Percentiles rank a stretch among this genome's conserved stretches.
These are phyloP conservation scores for Papilio polytes DNA, from an alignment of 1,140 invertebrate species.

Conservation along the genomic window DNA sequence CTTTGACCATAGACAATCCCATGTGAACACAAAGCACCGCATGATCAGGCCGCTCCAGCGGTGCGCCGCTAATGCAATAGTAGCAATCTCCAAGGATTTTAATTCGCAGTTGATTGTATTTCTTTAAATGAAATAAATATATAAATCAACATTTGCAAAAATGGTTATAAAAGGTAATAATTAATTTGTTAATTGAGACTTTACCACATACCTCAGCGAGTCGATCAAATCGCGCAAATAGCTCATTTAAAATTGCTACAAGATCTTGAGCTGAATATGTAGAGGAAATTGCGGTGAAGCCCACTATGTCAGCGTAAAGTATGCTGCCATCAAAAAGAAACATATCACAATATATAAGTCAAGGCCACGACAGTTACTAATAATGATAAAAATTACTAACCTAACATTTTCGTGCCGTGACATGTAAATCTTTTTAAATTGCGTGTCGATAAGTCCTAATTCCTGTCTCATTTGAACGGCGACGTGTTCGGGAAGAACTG, in stretches of 20 bases:
- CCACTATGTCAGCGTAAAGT: conserved; percentile 96
- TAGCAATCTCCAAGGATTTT: conserved; percentile 98
- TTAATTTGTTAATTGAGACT: background rate
- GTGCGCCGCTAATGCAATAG: conserved; percentile 97
- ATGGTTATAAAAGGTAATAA: background rate
- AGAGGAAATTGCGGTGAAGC: conserved; percentile 97
- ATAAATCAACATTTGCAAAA: conserved; percentile 30
- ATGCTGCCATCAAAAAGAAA: conserved; percentile 85
- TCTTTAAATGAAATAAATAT: conserved; percentile 83
- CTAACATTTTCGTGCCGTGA: conserved; percentile 98
- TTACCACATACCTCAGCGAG: conserved; percentile 89
- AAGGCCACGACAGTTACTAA: background rate
- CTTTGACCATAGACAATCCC: conserved; percentile 98
- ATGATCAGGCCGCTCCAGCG: conserved; percentile 94
- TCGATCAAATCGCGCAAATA: conserved; percentile 96
- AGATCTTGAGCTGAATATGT: conserved; percentile 97
- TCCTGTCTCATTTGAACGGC: conserved; percentile 97
- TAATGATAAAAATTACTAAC: conserved; percentile 75
- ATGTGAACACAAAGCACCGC: conserved; percentile 97
- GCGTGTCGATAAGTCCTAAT: conserved; percentile 93
- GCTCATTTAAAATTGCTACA: conserved; percentile 96
- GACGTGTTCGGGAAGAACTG: conserved; percentile 97
- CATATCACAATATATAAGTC: conserved; percentile 41
- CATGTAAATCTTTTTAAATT: conserved; percentile 99
- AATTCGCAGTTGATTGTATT: conserved; percentile 96